Percentiles rank a stretch among this genome's conserved stretches.
Conservation (phyloP, 2,888 invertebrate genomes). For the Nomada fucata region DNA sequence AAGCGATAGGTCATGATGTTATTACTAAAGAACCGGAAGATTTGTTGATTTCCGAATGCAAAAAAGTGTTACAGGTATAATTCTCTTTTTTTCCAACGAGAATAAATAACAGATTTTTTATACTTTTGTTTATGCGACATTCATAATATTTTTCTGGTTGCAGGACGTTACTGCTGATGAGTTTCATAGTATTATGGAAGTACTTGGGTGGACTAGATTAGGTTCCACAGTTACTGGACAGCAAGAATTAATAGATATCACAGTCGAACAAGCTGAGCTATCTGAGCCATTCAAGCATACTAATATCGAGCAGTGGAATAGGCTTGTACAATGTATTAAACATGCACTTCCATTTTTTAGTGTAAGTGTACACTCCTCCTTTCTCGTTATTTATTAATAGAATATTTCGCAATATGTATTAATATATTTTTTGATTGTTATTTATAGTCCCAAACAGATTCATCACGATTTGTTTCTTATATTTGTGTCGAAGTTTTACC, state of each 20-base stretch:
- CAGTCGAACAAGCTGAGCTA: constrained; percentile 94
- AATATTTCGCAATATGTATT: neutral
- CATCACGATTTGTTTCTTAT: constrained; percentile 93
- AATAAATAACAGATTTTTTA: constrained; percentile 23
- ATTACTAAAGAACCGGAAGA: constrained; percentile 95
- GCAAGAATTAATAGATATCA: constrained; percentile 93
- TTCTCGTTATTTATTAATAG: neutral
- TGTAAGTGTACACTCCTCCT: constrained; percentile 86
- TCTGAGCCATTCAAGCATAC: constrained; percentile 90
- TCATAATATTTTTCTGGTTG: constrained; percentile 31
- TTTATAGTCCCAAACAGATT: constrained; percentile 92
- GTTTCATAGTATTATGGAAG: constrained; percentile 94
- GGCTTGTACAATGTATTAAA: constrained; percentile 93
- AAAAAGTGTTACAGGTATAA: constrained; percentile 91
- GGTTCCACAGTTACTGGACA: constrained; percentile 93
- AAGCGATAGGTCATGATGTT: constrained; percentile 90
- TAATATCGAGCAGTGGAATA: constrained; percentile 87
- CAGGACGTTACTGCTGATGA: constrained; percentile 96
- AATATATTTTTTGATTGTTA: constrained; percentile 1
- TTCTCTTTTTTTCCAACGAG: neutral
- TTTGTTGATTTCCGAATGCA: constrained; percentile 92
- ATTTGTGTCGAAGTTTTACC: constrained; percentile 94
- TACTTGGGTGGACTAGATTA: constrained; percentile 92
- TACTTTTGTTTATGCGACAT: constrained; percentile 18
- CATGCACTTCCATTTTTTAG: constrained; percentile 95